Percentiles rank a stretch among this genome's conserved stretches.
Conservation (phyloP, 2,797 vertebrate species). For the Rhynchotus rufescens region DNA sequence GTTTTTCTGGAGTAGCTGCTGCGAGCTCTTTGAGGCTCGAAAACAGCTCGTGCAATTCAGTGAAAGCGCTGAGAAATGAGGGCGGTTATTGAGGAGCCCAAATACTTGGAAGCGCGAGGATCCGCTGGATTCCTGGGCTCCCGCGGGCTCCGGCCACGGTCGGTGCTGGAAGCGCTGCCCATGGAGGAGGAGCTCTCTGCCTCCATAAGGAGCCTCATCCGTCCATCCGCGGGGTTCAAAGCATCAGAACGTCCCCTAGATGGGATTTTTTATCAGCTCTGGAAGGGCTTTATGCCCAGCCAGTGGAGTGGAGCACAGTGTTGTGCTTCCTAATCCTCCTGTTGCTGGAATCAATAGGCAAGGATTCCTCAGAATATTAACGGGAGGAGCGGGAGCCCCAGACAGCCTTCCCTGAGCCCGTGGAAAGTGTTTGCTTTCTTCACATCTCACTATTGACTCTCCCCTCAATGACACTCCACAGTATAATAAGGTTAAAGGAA, state of each 20-base stretch:
- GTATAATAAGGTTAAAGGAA: background rate
- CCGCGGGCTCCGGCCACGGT: background rate
- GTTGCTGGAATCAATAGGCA: constrained; percentile 8
- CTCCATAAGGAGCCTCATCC: background rate
- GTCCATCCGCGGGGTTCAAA: background rate
- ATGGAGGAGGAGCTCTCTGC: background rate
- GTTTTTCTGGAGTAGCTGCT: constrained; percentile 1
- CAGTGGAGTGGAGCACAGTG: background rate
- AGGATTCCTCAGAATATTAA: background rate
- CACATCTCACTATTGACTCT: background rate
- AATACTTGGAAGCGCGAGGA: constrained; percentile 34
- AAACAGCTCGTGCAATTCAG: constrained; percentile 24
- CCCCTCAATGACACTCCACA: background rate
- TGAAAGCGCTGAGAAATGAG: background rate
- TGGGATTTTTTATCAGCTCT: background rate
- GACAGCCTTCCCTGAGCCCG: background rate
- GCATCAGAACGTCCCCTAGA: background rate
- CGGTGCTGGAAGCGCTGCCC: background rate
- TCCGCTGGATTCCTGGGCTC: constrained; percentile 9
- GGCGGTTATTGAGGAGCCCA: constrained; percentile 33
- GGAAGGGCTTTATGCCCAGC: background rate
- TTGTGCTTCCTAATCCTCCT: background rate
- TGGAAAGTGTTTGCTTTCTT: background rate
- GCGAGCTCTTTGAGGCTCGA: constrained; percentile 10
- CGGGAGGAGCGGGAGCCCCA: background rate